Base-by-base conservation (phyloP, 2,888 invertebrate species). In the Incurvaria masculella region DNA sequence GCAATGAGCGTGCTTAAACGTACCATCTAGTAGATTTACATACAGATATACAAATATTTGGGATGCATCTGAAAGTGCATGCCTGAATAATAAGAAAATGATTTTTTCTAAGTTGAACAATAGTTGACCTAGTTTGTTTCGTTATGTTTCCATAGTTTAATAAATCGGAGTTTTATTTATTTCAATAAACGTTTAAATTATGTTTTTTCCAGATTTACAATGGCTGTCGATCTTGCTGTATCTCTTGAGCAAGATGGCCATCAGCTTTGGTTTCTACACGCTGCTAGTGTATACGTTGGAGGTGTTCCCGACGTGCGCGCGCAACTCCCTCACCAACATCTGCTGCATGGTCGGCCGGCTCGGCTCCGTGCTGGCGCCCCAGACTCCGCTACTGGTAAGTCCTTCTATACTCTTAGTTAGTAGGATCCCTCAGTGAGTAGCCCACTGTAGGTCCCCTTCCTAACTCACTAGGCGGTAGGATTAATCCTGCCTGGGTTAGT, bases 281-380 rank as follows among this genome's bases (percentile, higher is more conserved):
- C 61, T 87, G 56, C 80, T 83, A 61, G 81, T 87, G 60, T 84
- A 85, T 55, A 84, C 88, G 1, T 80, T 87, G 56, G 87, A 87
- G 68, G 74, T 85, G 60, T 87, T 87, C 63, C 87, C 87, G n/a
- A 87, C 87, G 33, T 80, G 79, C 3, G 69, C 85, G 21, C 66
- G 87, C 44, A 85, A 86, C 65, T 83, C 84, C 0, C 72, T 86
- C 53, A 80, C 84, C 62, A 85, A 84, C 52, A 74, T 81, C 51
- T 85, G 85, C 59, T 84, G 82, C 52, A 87, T 84, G 56, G 71
- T 85, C 21, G 86, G 86, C 47, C 68, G 86, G 45, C 62, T 85
- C 42, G 87, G 87, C 19, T 80, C 85, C 0, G 84, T 85, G 63
- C 61, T 86, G 10, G 83, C 87, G 2, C 86, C 87, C 4, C 86